Percentiles rank a stretch among this genome's conserved stretches.
These are phyloP conservation scores for Gallirallus australis DNA, from an alignment of 2,797 vertebrate genomes.

Conservation along the genomic window DNA sequence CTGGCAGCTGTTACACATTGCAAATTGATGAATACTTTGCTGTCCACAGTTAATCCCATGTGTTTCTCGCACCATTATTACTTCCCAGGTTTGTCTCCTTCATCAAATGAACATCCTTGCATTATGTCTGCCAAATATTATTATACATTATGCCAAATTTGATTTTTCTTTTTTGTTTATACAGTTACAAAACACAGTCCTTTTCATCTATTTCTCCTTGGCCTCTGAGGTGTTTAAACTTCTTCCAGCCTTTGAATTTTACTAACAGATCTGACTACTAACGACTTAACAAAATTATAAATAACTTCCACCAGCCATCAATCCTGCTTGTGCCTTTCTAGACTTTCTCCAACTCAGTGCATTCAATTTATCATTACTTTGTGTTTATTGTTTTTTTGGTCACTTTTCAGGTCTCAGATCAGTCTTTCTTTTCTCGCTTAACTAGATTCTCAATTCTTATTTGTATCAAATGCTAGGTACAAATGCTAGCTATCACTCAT, in stretches of 20 bases:
- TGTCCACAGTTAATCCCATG: neutral
- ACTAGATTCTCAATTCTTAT: neutral
- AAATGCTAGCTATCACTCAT: neutral
- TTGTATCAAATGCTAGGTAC: neutral
- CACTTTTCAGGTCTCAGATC: constrained; percentile 10
- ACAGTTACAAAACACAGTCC: neutral
- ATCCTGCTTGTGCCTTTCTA: neutral
- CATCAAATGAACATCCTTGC: constrained; percentile 6
- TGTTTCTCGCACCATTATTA: constrained; percentile 3
- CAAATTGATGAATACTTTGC: constrained; percentile 44
- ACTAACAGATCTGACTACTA: constrained; percentile 22
- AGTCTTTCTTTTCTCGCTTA: neutral
- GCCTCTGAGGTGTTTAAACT: neutral
- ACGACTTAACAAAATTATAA: constrained; percentile 20
- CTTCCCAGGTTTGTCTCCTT: constrained; percentile 13
- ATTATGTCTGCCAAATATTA: neutral
- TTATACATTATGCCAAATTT: neutral
- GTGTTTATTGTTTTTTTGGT: neutral
- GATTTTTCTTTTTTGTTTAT: constrained; percentile 3
- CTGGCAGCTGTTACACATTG: constrained; percentile 38
- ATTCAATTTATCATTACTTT: constrained; percentile 1
- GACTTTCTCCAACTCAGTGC: neutral
- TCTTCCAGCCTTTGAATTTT: constrained; percentile 30
- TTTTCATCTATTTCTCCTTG: constrained; percentile 1
- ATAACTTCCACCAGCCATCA: constrained; percentile 7